Percentiles rank a stretch among this genome's conserved stretches.
These are phyloP conservation scores for Caenorhabditis macrosperma DNA, from an alignment of 2,888 invertebrate genomes.

Conservation along the genomic window DNA sequence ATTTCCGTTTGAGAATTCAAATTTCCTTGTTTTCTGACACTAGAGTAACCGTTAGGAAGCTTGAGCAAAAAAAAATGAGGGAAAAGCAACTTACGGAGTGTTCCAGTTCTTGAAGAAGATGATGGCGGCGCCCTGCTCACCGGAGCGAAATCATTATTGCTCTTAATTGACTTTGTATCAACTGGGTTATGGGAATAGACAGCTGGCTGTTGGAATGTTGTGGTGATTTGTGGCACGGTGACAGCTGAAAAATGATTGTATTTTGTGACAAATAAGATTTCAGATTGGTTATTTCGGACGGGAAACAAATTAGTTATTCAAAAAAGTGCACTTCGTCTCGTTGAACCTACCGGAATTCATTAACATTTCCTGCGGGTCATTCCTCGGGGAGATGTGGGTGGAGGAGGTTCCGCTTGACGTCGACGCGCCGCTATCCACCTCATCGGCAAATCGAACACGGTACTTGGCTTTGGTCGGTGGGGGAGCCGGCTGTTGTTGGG, in stretches of 20 bases:
- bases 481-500: conserved; percentile 36
- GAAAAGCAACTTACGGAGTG: conserved; percentile 40
- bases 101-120: conserved; percentile 30
- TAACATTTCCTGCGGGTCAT: conserved; percentile 52
- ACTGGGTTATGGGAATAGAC: conserved; percentile 16
- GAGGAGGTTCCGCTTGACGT: conserved; percentile 66
- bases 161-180: conserved; percentile 26
- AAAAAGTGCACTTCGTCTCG: too few relatives aligned
- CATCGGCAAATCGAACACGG: conserved; percentile 73
- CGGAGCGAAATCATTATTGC: conserved; percentile 35
- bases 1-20: not conserved
- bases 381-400: conserved; percentile 57
- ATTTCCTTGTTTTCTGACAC: not conserved
- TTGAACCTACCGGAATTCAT: conserved; percentile 41
- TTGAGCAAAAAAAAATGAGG: too few relatives aligned
- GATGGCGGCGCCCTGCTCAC: conserved; percentile 17
- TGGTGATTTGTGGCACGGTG: conserved; percentile 27
- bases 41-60: too few relatives aligned
- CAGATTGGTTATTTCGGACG: too few relatives aligned
- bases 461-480: conserved; percentile 61
- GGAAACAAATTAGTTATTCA: too few relatives aligned
- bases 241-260: conserved; percentile 31
- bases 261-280: too few relatives aligned
- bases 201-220: conserved; percentile 30
- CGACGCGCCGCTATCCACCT: conserved; percentile 69